phyloP scores from a whole-genome alignment of 2,113 vertebrate genomes.

The Channa maculata region DNA sequence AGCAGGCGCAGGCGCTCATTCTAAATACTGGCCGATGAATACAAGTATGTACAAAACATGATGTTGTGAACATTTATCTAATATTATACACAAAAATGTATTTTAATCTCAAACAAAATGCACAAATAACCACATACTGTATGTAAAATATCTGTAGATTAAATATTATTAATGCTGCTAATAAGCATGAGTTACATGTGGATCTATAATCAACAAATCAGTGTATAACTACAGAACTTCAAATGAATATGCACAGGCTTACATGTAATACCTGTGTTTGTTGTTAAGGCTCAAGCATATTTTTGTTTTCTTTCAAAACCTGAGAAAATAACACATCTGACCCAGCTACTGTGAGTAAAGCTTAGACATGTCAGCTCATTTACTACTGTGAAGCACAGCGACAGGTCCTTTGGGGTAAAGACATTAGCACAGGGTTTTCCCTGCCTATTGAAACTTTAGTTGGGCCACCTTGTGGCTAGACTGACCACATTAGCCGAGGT shows the following conservation, averaged over 20 bases:
- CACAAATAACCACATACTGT: no score
- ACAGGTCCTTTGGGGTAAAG: slow-evolving; percentile 17
- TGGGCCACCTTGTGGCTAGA: not conserved
- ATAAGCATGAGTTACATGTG: slow-evolving; percentile 7
- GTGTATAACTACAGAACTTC: not conserved
- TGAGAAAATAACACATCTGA: not conserved
- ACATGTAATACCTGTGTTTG: not conserved
- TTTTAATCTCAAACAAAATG: not conserved
- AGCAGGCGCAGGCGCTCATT: slow-evolving; percentile 32
- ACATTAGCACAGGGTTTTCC: slow-evolving; percentile 13
- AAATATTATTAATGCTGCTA: not conserved
- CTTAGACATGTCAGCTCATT: slow-evolving; percentile 17
- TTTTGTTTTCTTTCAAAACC: not conserved
- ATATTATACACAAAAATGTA: not conserved
- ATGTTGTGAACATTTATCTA: slow-evolving; percentile 1
- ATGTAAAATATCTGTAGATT: no score
- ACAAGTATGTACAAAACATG: slow-evolving; percentile 25
- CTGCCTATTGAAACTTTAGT: not conserved
- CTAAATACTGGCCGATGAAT: slow-evolving; percentile 11
- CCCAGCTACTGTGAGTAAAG: not conserved
- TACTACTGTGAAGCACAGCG: slow-evolving; percentile 5
- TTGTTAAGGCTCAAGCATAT: no score
- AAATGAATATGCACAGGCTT: not conserved
- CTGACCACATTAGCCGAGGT: not conserved
- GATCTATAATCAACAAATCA: not conserved